A percentile compares a stretch with the other conserved stretches of the same genome.
Evolutionary conservation across 2,113 vertebrate genomes (phyloP).

Genomic region (Galeopterus variegatus): DNA sequence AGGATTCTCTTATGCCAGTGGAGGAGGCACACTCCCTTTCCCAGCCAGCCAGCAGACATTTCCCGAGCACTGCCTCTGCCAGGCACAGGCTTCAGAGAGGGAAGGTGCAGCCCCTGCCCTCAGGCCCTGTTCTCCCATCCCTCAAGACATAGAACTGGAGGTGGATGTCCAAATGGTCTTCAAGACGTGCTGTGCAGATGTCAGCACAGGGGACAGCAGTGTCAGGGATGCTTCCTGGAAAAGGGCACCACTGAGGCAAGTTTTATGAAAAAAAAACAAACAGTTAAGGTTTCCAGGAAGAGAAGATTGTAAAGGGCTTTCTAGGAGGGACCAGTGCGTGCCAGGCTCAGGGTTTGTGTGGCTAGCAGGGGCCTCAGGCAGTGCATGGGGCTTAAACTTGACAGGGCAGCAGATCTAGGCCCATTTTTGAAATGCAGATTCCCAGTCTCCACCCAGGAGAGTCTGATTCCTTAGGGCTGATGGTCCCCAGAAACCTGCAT

Average conservation of each 20-base stretch:
- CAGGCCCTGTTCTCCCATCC: neutral
- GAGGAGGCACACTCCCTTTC: too few relatives aligned
- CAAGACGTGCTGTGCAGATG: too few relatives aligned
- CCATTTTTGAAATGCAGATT: neutral
- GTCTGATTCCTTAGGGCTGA: neutral
- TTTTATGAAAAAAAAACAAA: neutral
- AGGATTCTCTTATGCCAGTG: neutral
- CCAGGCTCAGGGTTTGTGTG: neutral
- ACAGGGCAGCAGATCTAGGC: too few relatives aligned
- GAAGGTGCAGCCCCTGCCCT: neutral
- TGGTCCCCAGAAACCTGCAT: neutral
- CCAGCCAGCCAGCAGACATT: fast-evolving
- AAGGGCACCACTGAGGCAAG: neutral
- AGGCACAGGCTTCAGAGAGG: neutral
- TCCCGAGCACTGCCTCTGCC: neutral
- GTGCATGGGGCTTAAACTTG: neutral
- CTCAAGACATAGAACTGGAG: neutral
- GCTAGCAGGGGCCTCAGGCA: neutral
- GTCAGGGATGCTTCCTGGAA: neutral
- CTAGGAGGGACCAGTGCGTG: neutral
- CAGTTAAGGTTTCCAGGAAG: neutral
- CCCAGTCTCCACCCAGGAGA: neutral
- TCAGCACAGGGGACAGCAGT: neutral
- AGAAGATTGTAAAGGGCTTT: neutral
- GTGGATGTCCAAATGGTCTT: neutral